Evolutionary conservation across 2,888 invertebrate species (phyloP), one percentile per base, ranked within the genome.

Genomic region (Acronicta leporina): DNA sequence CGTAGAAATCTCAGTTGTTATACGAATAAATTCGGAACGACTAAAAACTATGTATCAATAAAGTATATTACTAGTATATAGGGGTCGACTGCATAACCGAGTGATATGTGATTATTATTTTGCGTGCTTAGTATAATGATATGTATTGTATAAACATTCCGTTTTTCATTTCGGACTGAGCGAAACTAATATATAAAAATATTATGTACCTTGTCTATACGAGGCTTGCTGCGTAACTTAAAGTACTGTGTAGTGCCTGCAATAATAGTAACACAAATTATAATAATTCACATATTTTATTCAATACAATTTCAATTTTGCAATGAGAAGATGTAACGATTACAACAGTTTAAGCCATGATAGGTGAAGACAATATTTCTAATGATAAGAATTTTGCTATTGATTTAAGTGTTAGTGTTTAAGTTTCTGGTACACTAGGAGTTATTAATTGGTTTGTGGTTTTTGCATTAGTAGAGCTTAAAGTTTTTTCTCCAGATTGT

Each of bases 81-180:
- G 35, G 62, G 61, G 65, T 63, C 65, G 67, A 78, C 73, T 70
- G 66, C 79, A 54, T 47, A 7, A 40, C 53, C n/a, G 45, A 58
- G 63, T 60, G 63, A 65, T 59, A 64, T 68, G 68, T 70, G 75
- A 59, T 73, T 48, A 51, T 73, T 63, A 73, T 55, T 51, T 75
- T 76, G 76, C 80, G 81, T 86, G 85, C 84, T 81, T 74, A 76
- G 33, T 73, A 73, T 77, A 79, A 74, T 83, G 83, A 85, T 86
- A 85, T 87, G 85, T 83, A 69, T 73, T 60, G 60, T 48, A 63
- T 47, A 43, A 49, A 58, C 27, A 55, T 61, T 55, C 61, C 40
- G 46, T 50, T 58, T 53, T 40, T 42, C 9, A 47, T 53, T 43
- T 50, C 15, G 15, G 50, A 44, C 7, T 33, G 44, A 65, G 65